Evolutionary conservation across 2,113 vertebrate genomes (phyloP).

Genomic region (Trichomycterus rosablanca): DNA sequence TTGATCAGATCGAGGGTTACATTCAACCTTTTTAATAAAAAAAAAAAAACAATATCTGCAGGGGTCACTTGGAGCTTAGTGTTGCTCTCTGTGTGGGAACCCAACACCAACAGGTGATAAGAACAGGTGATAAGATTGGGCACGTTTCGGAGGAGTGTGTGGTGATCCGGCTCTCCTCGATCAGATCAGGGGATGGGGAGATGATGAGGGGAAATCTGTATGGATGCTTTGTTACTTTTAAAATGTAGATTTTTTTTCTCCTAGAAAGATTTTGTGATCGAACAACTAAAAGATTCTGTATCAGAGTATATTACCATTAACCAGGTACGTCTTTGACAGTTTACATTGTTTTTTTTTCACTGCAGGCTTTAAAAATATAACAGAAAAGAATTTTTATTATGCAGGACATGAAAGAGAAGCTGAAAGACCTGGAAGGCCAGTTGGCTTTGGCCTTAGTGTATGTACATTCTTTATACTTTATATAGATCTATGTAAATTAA

Average conservation of each 20-base stretch:
- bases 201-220: neutral
- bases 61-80: no score
- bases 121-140: no score
- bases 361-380: neutral
- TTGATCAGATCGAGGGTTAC: no score
- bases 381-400: conserved; percentile 3
- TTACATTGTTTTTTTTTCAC: neutral
- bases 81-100: no score
- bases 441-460: conserved; percentile 40
- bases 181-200: no score
- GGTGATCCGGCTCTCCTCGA: no score
- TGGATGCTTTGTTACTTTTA: neutral
- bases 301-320: conserved; percentile 30
- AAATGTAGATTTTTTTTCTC: neutral
- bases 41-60: no score
- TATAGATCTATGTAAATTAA: no score
- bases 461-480: neutral
- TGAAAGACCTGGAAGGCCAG: conserved; percentile 33
- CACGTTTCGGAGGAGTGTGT: no score
- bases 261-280: conserved; percentile 31
- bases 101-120: no score
- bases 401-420: conserved; percentile 34
- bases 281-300: conserved; percentile 29
- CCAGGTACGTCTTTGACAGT: no score
- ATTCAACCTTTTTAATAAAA: no score